These are phyloP conservation scores for Indri indri DNA, from an alignment of 2,113 vertebrate species.

Conservation along the genomic window DNA sequence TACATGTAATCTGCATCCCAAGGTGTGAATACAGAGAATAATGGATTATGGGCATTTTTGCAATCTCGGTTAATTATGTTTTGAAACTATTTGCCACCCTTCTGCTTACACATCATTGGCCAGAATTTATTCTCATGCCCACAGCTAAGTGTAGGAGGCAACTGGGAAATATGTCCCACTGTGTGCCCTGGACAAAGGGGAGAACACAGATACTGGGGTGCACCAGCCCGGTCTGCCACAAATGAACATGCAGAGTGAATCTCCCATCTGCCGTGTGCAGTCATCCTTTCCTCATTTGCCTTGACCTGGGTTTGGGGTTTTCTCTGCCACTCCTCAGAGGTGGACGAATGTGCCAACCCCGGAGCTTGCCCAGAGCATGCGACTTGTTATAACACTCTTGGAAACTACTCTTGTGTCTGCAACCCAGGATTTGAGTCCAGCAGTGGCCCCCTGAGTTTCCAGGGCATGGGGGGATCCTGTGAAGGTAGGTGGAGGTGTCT, in stretches of 20 bases:
- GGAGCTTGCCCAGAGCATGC: not conserved
- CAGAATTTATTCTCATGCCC: not conserved
- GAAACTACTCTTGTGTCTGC: conserved; percentile 53
- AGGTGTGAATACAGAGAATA: not conserved
- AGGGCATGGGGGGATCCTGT: not conserved
- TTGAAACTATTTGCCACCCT: not conserved
- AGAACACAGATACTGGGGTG: not conserved
- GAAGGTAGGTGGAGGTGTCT: not conserved
- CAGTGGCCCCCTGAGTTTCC: not conserved
- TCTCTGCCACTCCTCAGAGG: not conserved
- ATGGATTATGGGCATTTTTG: not conserved
- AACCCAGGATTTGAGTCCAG: not conserved
- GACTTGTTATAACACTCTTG: not conserved
- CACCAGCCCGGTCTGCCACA: not conserved
- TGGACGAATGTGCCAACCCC: not conserved
- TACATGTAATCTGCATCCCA: not conserved
- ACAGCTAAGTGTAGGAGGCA: not conserved
- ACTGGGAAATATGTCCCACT: not conserved
- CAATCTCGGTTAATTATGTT: not conserved
- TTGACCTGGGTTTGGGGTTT: not conserved
- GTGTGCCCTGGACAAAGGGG: not conserved
- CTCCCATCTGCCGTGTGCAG: not conserved
- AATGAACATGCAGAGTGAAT: not conserved
- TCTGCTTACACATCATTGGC: not conserved
- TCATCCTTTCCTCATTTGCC: not conserved